Conservation (phyloP, 2,888 invertebrate species). For the Latrodectus elegans region DNA sequence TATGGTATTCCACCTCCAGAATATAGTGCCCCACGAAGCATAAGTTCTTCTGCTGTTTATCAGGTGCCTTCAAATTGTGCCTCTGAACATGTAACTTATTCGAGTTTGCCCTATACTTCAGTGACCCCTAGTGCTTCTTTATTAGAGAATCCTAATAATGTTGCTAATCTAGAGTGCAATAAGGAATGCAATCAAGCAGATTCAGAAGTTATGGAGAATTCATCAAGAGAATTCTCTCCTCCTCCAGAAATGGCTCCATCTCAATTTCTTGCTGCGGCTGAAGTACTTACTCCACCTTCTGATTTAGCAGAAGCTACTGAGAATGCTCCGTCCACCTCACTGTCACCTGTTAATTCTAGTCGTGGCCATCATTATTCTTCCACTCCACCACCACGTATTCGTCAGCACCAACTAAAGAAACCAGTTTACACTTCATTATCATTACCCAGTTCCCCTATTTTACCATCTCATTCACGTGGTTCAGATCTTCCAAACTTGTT, state of each 20-base stretch:
- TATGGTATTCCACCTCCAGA: slow-evolving; percentile 67
- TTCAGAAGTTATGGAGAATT: not conserved
- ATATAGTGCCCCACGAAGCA: slow-evolving; percentile 44
- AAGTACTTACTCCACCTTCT: slow-evolving; percentile 39
- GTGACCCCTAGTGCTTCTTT: too few species aligned
- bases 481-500: slow-evolving; percentile 14
- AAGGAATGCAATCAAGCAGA: slow-evolving; percentile 7
- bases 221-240: not conserved
- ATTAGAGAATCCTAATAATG: too few species aligned
- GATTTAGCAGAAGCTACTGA: not conserved
- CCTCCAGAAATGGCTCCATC: not conserved
- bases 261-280: slow-evolving; percentile 49
- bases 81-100: not conserved
- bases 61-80: slow-evolving; percentile 6
- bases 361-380: slow-evolving; percentile 23
- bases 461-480: slow-evolving; percentile 23
- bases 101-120: not conserved
- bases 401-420: not conserved
- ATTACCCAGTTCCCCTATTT: slow-evolving; percentile 48
- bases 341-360: slow-evolving; percentile 4
- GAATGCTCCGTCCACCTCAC: not conserved
- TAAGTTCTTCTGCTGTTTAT: not conserved
- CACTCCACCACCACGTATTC: slow-evolving; percentile 35
- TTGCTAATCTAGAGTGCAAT: not conserved
- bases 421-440: slow-evolving; percentile 35